Percentiles rank a stretch among this genome's conserved stretches.
Conservation (phyloP, 37 sponge, comb jelly and placozoan genomes). For the Ianthella basta region DNA sequence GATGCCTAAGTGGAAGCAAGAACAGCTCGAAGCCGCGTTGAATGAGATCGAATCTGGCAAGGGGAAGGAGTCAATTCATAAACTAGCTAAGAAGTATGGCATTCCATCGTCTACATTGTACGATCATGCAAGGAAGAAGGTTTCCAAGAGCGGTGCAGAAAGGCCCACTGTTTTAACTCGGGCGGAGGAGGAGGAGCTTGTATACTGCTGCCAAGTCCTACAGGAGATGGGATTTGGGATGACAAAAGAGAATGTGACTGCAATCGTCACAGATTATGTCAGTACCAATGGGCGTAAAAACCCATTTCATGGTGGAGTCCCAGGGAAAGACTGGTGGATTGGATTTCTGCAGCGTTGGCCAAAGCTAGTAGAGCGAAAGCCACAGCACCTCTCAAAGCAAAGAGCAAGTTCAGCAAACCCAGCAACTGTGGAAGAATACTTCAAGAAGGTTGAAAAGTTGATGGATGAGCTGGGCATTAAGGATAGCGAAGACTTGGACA, state of each 20-base stretch:
- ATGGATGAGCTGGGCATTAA: too few relatives aligned
- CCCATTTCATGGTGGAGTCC: constrained; percentile 9
- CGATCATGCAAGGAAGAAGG: neutral
- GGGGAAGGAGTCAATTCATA: neutral
- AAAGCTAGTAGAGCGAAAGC: too few relatives aligned
- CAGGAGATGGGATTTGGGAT: constrained; percentile 17
- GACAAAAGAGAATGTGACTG: constrained; percentile 7
- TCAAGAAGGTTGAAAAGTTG: too few relatives aligned
- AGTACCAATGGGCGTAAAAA: neutral
- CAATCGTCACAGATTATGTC: constrained; percentile 5
- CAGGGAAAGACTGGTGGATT: neutral
- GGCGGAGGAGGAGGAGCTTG: constrained; percentile 19
- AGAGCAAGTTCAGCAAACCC: too few relatives aligned
- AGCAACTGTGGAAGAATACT: too few relatives aligned
- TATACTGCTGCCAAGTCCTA: constrained; percentile 29
- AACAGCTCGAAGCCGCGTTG: constrained; percentile 14
- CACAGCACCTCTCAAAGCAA: constrained; percentile 11
- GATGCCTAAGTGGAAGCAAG: constrained; percentile 18
- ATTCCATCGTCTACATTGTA: constrained; percentile 28
- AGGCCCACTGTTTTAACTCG: constrained; percentile 15
- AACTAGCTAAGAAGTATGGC: constrained; percentile 7
- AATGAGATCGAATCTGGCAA: constrained; percentile 5
- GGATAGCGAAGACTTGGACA: too few relatives aligned
- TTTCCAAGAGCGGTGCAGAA: constrained; percentile 9
- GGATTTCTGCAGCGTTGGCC: too few relatives aligned